A percentile compares a stretch with the other conserved stretches of the same genome.
Evolutionary conservation across 1,140 invertebrate genomes (phyloP).

Genomic region (Polyergus mexicanus): DNA sequence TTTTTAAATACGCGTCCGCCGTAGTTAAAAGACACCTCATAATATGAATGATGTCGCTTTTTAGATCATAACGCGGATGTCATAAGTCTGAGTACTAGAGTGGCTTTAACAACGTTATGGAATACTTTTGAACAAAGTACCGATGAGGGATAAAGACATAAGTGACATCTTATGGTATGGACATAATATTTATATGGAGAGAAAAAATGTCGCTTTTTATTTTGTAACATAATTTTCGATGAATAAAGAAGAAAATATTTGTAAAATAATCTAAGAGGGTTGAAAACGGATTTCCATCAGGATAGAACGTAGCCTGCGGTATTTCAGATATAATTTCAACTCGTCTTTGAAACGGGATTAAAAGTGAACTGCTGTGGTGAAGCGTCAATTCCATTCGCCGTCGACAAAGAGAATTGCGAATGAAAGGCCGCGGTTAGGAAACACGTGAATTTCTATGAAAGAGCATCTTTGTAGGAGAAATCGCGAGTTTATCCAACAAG

Average conservation of each 20-base stretch:
- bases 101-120: conserved; percentile 58
- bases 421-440: conserved; percentile 26
- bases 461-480: conserved; percentile 27
- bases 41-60: conserved; percentile 11
- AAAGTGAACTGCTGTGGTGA: conserved; percentile 18
- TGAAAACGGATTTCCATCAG: conserved; percentile 12
- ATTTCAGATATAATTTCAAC: conserved; percentile 23
- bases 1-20: conserved; percentile 11
- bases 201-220: conserved; percentile 33
- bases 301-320: neutral
- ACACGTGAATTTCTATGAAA: conserved; percentile 19
- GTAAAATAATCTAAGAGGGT: conserved; percentile 7
- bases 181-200: conserved; percentile 31
- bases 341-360: conserved; percentile 43
- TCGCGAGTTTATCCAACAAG: conserved; percentile 14
- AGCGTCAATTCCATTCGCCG: conserved; percentile 12
- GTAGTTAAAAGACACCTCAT: conserved; percentile 55
- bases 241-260: neutral
- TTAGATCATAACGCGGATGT: conserved; percentile 51
- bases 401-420: conserved; percentile 38
- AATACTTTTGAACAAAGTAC: conserved; percentile 30
- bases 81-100: conserved; percentile 57
- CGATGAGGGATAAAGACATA: conserved; percentile 36
- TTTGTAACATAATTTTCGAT: conserved; percentile 5
- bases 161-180: conserved; percentile 48